phyloP scores from a whole-genome alignment of 2,113 vertebrate species.

The Leucopsar rothschildi region DNA sequence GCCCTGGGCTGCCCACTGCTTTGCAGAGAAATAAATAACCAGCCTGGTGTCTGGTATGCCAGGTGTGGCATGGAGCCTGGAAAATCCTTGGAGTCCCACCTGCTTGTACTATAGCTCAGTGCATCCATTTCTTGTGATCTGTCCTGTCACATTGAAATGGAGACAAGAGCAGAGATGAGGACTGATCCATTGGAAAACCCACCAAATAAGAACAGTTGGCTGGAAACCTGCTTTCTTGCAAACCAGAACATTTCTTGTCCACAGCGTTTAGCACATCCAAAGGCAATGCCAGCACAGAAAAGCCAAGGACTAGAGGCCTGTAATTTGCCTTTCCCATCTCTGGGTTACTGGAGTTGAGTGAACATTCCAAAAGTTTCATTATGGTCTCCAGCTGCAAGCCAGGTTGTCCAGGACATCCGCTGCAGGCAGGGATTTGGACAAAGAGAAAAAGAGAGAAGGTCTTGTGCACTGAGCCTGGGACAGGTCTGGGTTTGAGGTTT shows the following conservation, averaged over 20 bases:
- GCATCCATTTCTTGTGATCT: background rate
- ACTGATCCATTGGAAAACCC: background rate
- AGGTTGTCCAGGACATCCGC: background rate
- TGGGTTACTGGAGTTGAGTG: background rate
- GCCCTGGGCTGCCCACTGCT: background rate
- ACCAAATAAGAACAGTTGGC: background rate
- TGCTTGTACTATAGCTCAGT: background rate
- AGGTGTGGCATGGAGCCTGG: background rate
- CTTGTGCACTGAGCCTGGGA: background rate
- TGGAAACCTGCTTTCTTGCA: background rate
- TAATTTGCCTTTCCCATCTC: slow-evolving; percentile 14
- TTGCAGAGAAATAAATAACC: background rate
- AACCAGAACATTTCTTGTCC: background rate
- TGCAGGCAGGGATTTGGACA: background rate
- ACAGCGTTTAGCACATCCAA: background rate
- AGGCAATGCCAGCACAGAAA: background rate
- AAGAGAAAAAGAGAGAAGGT: background rate
- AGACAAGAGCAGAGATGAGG: background rate
- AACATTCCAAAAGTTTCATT: background rate
- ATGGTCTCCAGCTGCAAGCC: background rate
- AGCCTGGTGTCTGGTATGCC: background rate
- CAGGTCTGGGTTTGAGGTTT: background rate
- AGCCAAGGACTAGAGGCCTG: background rate
- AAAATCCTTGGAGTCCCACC: background rate
- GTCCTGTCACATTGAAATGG: background rate